Evolutionary conservation across 2,888 invertebrate species (phyloP).

Genomic region (Oegoconia quadripuncta): DNA sequence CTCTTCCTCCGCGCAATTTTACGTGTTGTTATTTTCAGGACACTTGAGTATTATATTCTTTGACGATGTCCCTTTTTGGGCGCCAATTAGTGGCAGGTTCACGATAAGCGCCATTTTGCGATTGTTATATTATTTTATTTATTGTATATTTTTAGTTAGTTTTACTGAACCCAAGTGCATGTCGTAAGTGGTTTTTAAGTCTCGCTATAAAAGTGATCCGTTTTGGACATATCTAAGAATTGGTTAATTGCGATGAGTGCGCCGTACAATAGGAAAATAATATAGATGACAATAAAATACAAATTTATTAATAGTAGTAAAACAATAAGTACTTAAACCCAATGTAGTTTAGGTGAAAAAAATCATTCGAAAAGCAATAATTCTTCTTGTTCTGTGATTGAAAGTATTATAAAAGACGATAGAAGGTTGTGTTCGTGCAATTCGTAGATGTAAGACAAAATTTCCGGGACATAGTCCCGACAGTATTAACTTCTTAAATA

Average conservation of each 20-base stretch:
- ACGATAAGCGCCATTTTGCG: conserved; percentile 5
- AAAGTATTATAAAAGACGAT: conserved; percentile 68
- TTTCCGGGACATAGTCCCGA: conserved; percentile 52
- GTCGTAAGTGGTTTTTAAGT: too few relatives aligned
- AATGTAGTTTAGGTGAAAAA: conserved; percentile 8
- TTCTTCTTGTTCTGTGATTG: conserved; percentile 60
- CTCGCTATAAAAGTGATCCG: too few relatives aligned
- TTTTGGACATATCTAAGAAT: too few relatives aligned
- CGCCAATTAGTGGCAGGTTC: conserved; percentile 11
- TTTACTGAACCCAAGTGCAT: too few relatives aligned
- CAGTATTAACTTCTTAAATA: conserved; percentile 4
- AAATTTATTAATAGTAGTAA: not conserved
- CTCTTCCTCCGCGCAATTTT: too few relatives aligned
- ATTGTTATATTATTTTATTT: too few relatives aligned
- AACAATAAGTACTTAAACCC: conserved; percentile 14
- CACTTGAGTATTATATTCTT: too few relatives aligned
- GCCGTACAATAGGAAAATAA: too few relatives aligned
- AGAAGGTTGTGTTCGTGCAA: conserved; percentile 76
- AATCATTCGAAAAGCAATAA: conserved; percentile 57
- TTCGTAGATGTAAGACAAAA: conserved; percentile 62
- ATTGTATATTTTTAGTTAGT: too few relatives aligned
- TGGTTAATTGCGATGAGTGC: too few relatives aligned
- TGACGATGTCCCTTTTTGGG: conserved; percentile 16
- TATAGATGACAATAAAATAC: too few relatives aligned
- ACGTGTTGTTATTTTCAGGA: too few relatives aligned